Evolutionary conservation across 2,113 vertebrate species (phyloP).

Genomic region (Ranitomeya variabilis): DNA sequence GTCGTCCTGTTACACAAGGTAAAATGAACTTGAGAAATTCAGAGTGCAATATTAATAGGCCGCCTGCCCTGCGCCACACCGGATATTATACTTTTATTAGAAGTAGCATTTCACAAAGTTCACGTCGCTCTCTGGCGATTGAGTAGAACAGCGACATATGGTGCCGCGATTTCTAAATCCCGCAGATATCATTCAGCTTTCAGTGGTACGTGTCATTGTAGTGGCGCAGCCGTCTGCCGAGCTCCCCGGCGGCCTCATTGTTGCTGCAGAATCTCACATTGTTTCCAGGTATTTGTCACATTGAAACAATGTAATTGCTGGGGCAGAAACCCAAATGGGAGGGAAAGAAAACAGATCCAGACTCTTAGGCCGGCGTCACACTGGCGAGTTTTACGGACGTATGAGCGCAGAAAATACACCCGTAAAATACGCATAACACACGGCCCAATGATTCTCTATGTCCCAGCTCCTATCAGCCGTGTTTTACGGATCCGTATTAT

Average conservation of each 20-base stretch:
- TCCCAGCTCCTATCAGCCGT: no score
- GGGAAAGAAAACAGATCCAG: background rate
- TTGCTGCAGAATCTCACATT: background rate
- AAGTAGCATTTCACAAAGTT: slow-evolving; percentile 41
- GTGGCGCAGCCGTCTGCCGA: slow-evolving; percentile 24
- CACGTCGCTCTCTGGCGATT: slow-evolving; percentile 17
- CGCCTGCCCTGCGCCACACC: background rate
- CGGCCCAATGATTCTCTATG: no score
- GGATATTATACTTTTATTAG: slow-evolving; percentile 18
- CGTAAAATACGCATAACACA: no score
- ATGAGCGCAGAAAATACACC: no score
- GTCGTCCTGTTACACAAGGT: background rate
- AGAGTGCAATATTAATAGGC: background rate
- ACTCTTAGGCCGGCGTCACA: no score
- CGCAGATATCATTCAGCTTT: slow-evolving; percentile 31
- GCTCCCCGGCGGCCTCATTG: slow-evolving; percentile 10
- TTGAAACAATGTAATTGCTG: background rate
- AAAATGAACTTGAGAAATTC: background rate
- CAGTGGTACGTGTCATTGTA: slow-evolving; percentile 18
- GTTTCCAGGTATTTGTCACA: background rate
- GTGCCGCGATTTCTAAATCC: slow-evolving; percentile 34
- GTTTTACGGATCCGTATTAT: no score
- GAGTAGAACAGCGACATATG: slow-evolving; percentile 40
- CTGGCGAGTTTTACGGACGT: no score
- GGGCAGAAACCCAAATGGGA: background rate